These are phyloP conservation scores for Glyptemys insculpta DNA, from an alignment of 2,797 vertebrate genomes.

Conservation along the genomic window DNA sequence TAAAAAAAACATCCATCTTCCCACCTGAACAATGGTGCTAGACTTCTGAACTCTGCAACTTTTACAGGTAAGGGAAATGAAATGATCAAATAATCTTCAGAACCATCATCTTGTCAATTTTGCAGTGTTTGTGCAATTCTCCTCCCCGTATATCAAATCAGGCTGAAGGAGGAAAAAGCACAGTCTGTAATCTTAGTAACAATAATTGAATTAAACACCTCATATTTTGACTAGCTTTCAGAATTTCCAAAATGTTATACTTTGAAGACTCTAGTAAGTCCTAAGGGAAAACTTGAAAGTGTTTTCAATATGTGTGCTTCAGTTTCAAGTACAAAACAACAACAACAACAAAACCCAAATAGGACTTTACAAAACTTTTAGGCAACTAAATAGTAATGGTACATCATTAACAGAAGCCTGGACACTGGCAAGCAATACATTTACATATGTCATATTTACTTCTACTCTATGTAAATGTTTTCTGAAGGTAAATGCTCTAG, in stretches of 20 bases:
- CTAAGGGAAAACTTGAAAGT: constrained; percentile 22
- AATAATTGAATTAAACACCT: constrained; percentile 46
- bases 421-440: background rate
- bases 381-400: background rate
- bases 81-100: constrained; percentile 68
- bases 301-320: constrained; percentile 9
- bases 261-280: constrained; percentile 16
- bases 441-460: background rate
- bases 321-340: constrained; percentile 1
- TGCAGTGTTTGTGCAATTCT: constrained; percentile 44
- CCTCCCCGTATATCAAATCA: constrained; percentile 35
- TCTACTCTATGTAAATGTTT: background rate
- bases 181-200: constrained; percentile 26
- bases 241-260: background rate
- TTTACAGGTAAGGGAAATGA: constrained; percentile 52
- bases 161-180: background rate
- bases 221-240: background rate
- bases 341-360: background rate
- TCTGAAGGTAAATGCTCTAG: background rate
- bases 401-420: background rate
- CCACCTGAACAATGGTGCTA: constrained; percentile 25
- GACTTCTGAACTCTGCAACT: constrained; percentile 43
- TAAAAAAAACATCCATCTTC: constrained; percentile 53
- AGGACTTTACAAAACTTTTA: background rate
- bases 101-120: constrained; percentile 46